These are phyloP conservation scores for Cabera pusaria DNA, from an alignment of 2,888 invertebrate genomes.

Conservation along the genomic window DNA sequence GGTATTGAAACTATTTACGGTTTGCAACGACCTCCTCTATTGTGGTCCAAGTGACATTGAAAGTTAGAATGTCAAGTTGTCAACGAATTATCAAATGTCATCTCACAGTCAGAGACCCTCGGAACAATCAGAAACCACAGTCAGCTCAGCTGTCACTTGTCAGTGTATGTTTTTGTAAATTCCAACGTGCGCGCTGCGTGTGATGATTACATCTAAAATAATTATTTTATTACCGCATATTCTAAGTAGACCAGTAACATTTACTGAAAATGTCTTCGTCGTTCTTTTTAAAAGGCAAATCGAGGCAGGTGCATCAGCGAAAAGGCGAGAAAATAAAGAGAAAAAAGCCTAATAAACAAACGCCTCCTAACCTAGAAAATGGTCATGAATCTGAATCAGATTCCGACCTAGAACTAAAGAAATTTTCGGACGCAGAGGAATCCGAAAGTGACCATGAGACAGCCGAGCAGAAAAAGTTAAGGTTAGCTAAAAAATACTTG, in stretches of 20 bases:
- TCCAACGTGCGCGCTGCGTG: slow-evolving; percentile 15
- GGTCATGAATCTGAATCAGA: slow-evolving; percentile 86
- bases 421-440: slow-evolving; percentile 73
- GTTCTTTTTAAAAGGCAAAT: slow-evolving; percentile 84
- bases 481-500: slow-evolving; percentile 95
- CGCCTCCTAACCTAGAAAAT: slow-evolving; percentile 69
- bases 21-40: no score
- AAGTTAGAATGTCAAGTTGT: no score
- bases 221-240: slow-evolving; percentile 1
- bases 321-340: slow-evolving; percentile 74
- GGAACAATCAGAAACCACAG: no score
- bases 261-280: slow-evolving; percentile 76
- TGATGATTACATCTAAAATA: not conserved
- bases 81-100: no score
- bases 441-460: slow-evolving; percentile 89
- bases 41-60: no score
- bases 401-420: slow-evolving; percentile 85
- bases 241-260: not conserved
- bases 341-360: slow-evolving; percentile 61
- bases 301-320: slow-evolving; percentile 79
- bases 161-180: no score
- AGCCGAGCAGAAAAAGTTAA: slow-evolving; percentile 94
- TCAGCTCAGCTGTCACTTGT: no score
- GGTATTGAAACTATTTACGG: no score
- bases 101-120: no score